phyloP scores from a whole-genome alignment of 2,113 vertebrate species.

The Tragelaphus buxtoni region DNA sequence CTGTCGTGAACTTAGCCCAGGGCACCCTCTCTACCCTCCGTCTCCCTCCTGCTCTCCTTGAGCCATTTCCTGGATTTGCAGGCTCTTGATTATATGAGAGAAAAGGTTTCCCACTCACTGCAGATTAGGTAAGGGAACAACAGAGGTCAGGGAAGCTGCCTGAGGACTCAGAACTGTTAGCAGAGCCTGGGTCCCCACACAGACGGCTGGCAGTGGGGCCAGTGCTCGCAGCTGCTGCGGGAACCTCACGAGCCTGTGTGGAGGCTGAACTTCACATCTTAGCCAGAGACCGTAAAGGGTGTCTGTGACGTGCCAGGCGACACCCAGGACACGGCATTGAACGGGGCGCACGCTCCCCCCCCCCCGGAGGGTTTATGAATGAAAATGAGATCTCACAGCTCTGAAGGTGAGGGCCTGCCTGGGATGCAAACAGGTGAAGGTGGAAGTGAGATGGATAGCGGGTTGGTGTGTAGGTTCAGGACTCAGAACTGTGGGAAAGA shows the following conservation, averaged over 20 bases:
- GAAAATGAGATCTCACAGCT: not conserved
- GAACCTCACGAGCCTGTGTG: not conserved
- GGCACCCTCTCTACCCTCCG: not conserved
- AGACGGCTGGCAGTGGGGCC: not conserved
- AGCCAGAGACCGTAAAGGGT: not conserved
- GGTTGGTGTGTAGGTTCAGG: not conserved
- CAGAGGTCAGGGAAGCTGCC: not conserved
- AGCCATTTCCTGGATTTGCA: not conserved
- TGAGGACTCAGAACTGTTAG: not conserved
- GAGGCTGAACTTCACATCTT: not conserved
- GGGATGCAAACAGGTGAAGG: not conserved
- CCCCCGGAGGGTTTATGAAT: not conserved
- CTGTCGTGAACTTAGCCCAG: not conserved
- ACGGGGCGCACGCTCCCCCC: too few relatives aligned
- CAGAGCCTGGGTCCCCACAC: not conserved
- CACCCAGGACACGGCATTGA: not conserved
- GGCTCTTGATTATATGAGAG: not conserved
- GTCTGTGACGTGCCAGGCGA: not conserved
- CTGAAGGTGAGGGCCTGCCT: not conserved
- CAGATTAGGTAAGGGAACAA: not conserved
- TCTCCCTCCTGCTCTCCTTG: too few relatives aligned
- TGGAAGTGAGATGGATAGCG: not conserved
- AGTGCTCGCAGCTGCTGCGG: not conserved
- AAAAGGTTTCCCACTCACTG: not conserved
- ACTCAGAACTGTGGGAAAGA: not conserved